Conservation (phyloP, 2,797 vertebrate genomes). For the Euphonia xanthogaster region DNA sequence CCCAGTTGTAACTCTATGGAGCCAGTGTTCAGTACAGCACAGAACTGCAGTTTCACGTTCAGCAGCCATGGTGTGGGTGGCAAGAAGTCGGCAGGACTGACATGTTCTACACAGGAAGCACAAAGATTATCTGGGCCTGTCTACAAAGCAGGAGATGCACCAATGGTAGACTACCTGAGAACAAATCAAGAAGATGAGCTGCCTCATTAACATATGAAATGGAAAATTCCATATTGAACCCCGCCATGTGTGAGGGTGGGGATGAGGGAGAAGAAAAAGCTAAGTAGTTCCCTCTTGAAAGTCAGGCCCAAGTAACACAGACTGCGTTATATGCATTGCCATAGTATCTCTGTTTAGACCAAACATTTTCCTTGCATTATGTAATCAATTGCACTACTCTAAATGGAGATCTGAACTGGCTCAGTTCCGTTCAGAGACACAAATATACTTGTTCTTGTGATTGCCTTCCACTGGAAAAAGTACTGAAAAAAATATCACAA, state of each 20-base stretch:
- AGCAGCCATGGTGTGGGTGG: neutral
- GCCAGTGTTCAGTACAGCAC: neutral
- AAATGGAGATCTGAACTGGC: neutral
- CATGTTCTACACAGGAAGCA: neutral
- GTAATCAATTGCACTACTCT: neutral
- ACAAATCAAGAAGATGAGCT: neutral
- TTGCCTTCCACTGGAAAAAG: neutral
- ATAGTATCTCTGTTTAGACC: neutral
- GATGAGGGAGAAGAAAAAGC: neutral
- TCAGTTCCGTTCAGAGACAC: neutral
- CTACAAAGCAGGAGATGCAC: neutral
- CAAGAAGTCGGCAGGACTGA: rapidly evolving
- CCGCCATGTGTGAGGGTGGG: neutral
- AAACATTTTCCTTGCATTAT: neutral
- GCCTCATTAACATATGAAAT: neutral
- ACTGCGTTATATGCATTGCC: neutral
- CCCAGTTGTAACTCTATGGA: neutral
- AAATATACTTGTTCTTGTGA: neutral
- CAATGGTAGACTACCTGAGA: neutral
- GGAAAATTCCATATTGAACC: neutral
- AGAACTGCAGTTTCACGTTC: rapidly evolving
- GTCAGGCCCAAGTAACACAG: neutral
- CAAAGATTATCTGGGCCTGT: neutral
- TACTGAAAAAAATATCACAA: neutral
- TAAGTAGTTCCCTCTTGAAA: neutral